Percentiles rank a stretch among this genome's conserved stretches.
Evolutionary conservation across 2,888 invertebrate species (phyloP).

Genomic region (Apoderus coryli): DNA sequence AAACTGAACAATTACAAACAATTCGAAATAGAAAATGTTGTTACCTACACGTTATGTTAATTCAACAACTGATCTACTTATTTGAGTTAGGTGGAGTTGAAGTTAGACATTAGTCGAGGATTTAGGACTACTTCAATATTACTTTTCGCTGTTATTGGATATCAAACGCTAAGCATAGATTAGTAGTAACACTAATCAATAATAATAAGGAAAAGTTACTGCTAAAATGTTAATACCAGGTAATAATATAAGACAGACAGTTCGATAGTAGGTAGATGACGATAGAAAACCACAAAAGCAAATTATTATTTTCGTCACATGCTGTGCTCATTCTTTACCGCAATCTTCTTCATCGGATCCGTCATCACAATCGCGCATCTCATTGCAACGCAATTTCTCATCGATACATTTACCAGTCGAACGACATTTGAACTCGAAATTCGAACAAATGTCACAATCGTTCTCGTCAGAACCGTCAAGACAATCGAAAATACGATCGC

Average conservation of each 20-base stretch:
- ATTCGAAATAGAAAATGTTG: conserved; percentile 1
- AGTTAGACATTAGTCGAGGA: too few relatives aligned
- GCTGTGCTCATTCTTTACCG: too few relatives aligned
- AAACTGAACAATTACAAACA: conserved; percentile 1
- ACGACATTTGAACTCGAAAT: conserved; percentile 24
- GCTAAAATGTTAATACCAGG: too few relatives aligned
- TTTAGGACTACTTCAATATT: too few relatives aligned
- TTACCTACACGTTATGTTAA: background rate
- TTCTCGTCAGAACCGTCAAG: conserved; percentile 59
- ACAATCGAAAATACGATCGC: conserved; percentile 56
- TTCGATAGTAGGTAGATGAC: background rate
- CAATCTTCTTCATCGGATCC: conserved; percentile 44
- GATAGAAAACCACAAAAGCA: background rate
- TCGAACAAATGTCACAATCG: conserved; percentile 34
- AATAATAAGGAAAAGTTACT: too few relatives aligned
- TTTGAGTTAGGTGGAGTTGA: too few relatives aligned
- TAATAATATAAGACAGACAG: too few relatives aligned
- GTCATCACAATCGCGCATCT: conserved; percentile 40
- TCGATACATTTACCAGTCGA: conserved; percentile 36
- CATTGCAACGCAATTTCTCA: conserved; percentile 32
- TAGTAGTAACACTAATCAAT: too few relatives aligned
- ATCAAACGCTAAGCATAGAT: too few relatives aligned
- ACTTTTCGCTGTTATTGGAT: too few relatives aligned
- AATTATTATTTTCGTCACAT: background rate
- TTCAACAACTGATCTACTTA: too few relatives aligned